phyloP scores from a whole-genome alignment of 2,888 invertebrate genomes.

The Lasioglossum calceatum region DNA sequence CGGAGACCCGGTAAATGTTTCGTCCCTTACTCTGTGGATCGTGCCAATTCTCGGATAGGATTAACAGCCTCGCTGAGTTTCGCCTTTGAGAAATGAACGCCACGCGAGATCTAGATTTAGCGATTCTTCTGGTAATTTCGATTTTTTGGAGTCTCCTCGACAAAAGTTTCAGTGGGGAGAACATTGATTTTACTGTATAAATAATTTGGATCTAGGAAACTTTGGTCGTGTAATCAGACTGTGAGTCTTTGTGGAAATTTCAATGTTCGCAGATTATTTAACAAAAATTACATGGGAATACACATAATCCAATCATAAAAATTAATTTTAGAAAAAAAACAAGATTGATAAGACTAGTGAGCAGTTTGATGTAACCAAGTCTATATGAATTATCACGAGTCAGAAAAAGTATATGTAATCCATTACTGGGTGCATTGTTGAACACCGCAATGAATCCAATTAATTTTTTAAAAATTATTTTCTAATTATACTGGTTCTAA shows the following conservation, averaged over 20 bases:
- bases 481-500: background rate
- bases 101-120: background rate
- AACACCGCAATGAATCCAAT: background rate
- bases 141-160: too few species aligned
- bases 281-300: too few species aligned
- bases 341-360: background rate
- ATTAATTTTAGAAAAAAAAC: background rate
- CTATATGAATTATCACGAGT: background rate
- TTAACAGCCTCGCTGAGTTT: constrained; percentile 7
- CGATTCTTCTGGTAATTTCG: too few species aligned
- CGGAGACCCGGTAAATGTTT: constrained; percentile 72
- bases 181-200: too few species aligned
- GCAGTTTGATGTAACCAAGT: background rate
- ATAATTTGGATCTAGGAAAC: too few species aligned
- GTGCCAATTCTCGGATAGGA: constrained; percentile 5
- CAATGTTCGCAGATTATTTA: too few species aligned
- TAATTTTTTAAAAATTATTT: too few species aligned
- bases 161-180: too few species aligned
- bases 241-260: too few species aligned
- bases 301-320: too few species aligned
- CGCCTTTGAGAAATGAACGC: constrained; percentile 5
- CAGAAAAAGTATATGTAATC: background rate
- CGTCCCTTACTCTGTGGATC: constrained; percentile 52
- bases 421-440: background rate
- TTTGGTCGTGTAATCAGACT: too few species aligned